phyloP scores from a whole-genome alignment of 2,888 invertebrate genomes.

The Cataglyphis altisquamis region DNA sequence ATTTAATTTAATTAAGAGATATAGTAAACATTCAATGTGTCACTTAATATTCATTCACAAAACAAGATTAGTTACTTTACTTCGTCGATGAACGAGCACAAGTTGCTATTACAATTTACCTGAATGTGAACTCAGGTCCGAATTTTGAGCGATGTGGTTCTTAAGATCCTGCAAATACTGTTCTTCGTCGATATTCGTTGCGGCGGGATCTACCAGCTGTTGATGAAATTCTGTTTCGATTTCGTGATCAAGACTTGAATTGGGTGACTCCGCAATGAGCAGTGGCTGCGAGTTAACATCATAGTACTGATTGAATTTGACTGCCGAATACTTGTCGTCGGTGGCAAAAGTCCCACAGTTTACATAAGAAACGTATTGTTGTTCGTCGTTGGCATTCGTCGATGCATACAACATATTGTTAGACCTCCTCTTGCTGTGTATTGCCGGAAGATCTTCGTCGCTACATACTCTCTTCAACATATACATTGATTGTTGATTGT shows the following conservation, averaged over 20 bases:
- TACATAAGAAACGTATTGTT: constrained; percentile 55
- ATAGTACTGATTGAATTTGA: constrained; percentile 58
- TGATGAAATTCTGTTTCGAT: constrained; percentile 69
- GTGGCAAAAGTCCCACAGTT: constrained; percentile 51
- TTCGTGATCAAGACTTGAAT: constrained; percentile 64
- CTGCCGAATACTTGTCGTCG: constrained; percentile 42
- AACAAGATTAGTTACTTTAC: constrained; percentile 52
- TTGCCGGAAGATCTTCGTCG: constrained; percentile 56
- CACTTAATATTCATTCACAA: neutral
- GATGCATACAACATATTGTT: constrained; percentile 41
- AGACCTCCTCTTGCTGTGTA: constrained; percentile 60
- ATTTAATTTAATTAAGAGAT: neutral
- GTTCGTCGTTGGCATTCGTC: constrained; percentile 26
- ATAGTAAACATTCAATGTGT: neutral
- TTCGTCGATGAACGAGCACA: constrained; percentile 48
- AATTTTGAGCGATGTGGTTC: constrained; percentile 71
- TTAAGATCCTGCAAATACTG: constrained; percentile 75
- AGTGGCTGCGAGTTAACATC: constrained; percentile 37
- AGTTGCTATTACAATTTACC: constrained; percentile 73
- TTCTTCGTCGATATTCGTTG: constrained; percentile 65
- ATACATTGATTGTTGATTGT: constrained; percentile 28
- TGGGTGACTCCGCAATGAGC: constrained; percentile 60
- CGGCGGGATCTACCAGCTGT: constrained; percentile 61
- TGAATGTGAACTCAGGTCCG: constrained; percentile 78
- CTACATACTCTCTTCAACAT: constrained; percentile 66